Percentiles rank a stretch among this genome's conserved stretches.
Evolutionary conservation across 2,113 vertebrate genomes (phyloP).

Genomic region (Sapajus apella): DNA sequence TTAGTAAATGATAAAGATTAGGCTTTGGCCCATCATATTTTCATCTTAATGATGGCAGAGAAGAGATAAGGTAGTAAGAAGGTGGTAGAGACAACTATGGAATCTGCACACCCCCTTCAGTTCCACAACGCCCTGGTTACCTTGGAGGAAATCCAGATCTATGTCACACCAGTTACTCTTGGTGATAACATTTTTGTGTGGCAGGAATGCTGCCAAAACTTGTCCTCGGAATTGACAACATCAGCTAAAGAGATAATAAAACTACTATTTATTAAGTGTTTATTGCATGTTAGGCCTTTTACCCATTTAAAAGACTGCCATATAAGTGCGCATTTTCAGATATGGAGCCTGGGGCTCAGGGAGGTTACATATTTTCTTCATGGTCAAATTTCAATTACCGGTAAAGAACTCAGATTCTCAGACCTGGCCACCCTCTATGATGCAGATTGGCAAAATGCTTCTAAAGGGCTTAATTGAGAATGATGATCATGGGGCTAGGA

Average conservation of each 20-base stretch:
- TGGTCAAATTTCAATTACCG: not conserved
- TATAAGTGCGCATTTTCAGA: not conserved
- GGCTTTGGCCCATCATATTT: not conserved
- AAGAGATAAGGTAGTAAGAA: not conserved
- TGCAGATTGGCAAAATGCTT: not conserved
- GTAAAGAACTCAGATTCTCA: not conserved
- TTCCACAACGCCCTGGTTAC: not conserved
- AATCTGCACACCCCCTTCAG: not conserved
- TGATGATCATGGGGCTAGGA: not conserved
- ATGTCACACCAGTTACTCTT: not conserved
- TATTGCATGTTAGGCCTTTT: not conserved
- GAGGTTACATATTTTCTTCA: not conserved
- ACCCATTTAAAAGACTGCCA: not conserved
- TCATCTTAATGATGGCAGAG: not conserved
- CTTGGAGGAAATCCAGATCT: not conserved
- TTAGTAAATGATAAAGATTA: not conserved
- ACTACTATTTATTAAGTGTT: not conserved
- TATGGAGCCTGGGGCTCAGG: not conserved
- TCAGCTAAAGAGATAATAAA: not conserved
- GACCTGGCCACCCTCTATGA: not conserved
- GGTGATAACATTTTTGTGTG: not conserved
- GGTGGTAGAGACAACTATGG: rapidly evolving
- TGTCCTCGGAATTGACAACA: not conserved
- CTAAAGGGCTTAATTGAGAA: not conserved
- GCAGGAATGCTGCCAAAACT: not conserved